Conservation (phyloP, 1,140 invertebrate genomes). For the Linepithema humile region DNA sequence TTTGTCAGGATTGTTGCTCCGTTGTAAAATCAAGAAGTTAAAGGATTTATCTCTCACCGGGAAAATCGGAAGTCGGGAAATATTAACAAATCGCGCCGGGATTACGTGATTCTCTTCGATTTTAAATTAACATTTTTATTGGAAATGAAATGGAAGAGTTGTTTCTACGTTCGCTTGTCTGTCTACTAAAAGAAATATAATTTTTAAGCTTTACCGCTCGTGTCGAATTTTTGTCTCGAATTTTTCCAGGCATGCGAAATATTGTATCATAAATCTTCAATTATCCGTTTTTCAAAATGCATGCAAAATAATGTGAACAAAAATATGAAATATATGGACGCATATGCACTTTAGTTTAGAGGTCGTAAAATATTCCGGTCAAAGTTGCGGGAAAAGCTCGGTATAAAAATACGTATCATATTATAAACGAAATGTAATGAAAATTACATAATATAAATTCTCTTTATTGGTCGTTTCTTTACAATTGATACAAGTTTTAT, state of each 20-base stretch:
- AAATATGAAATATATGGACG: not conserved
- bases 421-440: not conserved
- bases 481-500: not conserved
- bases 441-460: not conserved
- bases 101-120: not conserved
- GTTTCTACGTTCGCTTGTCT: no score
- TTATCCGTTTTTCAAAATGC: not conserved
- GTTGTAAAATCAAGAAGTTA: not conserved
- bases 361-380: not conserved
- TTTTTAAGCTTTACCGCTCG: no score
- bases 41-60: not conserved
- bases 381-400: no score
- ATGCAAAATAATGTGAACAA: not conserved
- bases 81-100: not conserved
- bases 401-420: not conserved
- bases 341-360: not conserved
- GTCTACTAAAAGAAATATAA: no score
- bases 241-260: no score
- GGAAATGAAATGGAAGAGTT: not conserved
- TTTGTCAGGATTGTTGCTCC: conserved; percentile 3
- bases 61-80: not conserved
- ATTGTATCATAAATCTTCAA: not conserved
- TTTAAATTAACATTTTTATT: conserved; percentile 16
- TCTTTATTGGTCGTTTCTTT: not conserved
- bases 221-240: not conserved